These are phyloP conservation scores for Epirrhoe alternata DNA, from an alignment of 2,888 invertebrate species.

Conservation along the genomic window DNA sequence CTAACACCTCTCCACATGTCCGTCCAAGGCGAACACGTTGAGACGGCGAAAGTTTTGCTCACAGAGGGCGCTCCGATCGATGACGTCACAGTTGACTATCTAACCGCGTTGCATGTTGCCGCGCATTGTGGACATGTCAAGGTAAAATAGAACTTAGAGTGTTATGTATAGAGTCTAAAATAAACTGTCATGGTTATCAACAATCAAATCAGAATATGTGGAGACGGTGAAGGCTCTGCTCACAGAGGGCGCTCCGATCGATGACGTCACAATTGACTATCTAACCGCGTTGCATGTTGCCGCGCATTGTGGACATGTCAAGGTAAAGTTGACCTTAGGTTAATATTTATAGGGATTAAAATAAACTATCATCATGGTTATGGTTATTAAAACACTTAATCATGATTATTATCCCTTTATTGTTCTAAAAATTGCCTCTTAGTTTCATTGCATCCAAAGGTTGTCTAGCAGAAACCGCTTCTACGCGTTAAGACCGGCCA, in stretches of 20 bases:
- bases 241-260: conserved; percentile 97
- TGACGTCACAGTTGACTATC: conserved; percentile 98
- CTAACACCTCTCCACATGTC: conserved; percentile 99
- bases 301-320: conserved; percentile 96
- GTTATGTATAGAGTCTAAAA: background rate
- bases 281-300: conserved; percentile 98
- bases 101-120: conserved; percentile 98
- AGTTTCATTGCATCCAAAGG: too few relatives aligned
- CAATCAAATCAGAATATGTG: too few relatives aligned
- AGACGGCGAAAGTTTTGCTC: conserved; percentile 96
- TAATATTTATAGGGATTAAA: too few relatives aligned
- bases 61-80: conserved; percentile 98
- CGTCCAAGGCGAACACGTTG: conserved; percentile 99
- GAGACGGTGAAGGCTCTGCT: conserved; percentile 97
- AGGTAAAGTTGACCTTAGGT: conserved; percentile 56
- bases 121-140: conserved; percentile 96
- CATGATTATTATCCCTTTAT: too few relatives aligned
- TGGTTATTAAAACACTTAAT: too few relatives aligned
- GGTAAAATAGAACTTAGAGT: conserved; percentile 52
- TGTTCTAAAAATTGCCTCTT: too few relatives aligned
- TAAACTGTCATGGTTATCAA: too few relatives aligned
- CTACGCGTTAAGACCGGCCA: too few relatives aligned
- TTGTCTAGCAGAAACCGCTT: too few relatives aligned
- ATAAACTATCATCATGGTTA: too few relatives aligned
- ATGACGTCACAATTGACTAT: conserved; percentile 99